Evolutionary conservation across 2,113 vertebrate species (phyloP), one percentile per base, ranked within the genome.

Genomic region (Colossoma macropomum): DNA sequence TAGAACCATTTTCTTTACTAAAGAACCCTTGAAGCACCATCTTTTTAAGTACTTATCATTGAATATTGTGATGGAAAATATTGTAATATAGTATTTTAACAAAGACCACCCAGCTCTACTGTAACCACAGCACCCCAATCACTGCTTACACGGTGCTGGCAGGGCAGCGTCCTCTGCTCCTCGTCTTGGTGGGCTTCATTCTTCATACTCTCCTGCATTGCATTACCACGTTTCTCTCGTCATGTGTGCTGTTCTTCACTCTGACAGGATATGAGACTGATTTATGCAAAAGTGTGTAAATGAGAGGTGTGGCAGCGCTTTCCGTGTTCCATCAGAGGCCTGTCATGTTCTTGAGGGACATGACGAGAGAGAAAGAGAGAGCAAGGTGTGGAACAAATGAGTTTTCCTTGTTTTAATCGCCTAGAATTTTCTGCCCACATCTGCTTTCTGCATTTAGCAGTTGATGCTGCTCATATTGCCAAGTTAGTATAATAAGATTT

Each of bases 271-370:
- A 69, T 56, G 75, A 50, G 32, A 21, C 54, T 78, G 74, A 87
- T 34, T 84, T 84, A 79, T 77, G 84, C 81, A 84, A 88, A 87
- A 84, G 88, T 83, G 87, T 89, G 89, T 80, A 87, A 91, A 92
- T 88, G 54, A 4, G 0, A 56, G 85, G 76, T 59, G 84, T 87
- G 85, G 75, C 87, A 85, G 79, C 88, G 77, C 54, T 82, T 81
- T 73, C 54, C 68, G 27, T 41, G 54, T 87, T 88, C 84, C 83
- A 60, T 77, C 80, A 62, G 48, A 79, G 30, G 77, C 79, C 82
- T 88, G 84, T 81, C 38, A 80, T 77, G 75, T 63, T 77, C 45
- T 34, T 38, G 30, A 23, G 66, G 32, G 16, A 30, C 30, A 32
- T 69, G 30, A 59, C 7, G 54, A 23, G 54, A 23, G 21, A 59